These are phyloP conservation scores for Limnephilus auricula DNA, from an alignment of 2,888 invertebrate genomes.

Conservation along the genomic window DNA sequence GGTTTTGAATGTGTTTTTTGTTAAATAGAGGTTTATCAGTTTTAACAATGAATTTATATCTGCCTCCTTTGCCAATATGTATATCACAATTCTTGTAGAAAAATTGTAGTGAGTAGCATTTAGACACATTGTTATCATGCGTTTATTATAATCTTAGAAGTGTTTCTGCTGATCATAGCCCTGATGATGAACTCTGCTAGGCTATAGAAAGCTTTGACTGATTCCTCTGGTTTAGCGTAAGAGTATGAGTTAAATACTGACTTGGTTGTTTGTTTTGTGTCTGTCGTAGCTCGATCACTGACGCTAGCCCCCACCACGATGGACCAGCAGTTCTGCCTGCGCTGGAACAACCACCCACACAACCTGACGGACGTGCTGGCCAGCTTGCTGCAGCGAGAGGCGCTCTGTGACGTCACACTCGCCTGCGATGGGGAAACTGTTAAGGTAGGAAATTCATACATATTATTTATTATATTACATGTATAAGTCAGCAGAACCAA, in stretches of 20 bases:
- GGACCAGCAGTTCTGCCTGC: conserved; percentile 91
- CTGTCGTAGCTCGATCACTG: conserved; percentile 77
- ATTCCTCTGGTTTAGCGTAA: not conserved
- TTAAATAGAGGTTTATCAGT: not conserved
- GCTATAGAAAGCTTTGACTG: not conserved
- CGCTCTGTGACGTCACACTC: conserved; percentile 94
- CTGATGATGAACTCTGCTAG: not conserved
- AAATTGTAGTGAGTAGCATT: not conserved
- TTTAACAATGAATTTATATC: not conserved
- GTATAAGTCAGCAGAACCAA: conserved; percentile 67
- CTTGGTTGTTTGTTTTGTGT: not conserved
- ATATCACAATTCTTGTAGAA: not conserved
- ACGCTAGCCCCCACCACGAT: conserved; percentile 81
- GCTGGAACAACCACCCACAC: conserved; percentile 96
- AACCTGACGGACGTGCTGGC: conserved; percentile 94
- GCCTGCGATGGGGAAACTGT: conserved; percentile 94
- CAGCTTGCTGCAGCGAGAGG: conserved; percentile 91
- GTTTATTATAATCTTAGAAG: not conserved
- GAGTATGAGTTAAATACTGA: not conserved
- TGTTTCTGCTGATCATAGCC: not conserved
- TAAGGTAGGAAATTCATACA: conserved; percentile 77
- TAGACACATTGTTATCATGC: not conserved
- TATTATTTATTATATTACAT: not conserved
- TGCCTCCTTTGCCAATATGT: not conserved
- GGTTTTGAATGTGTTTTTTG: too few relatives aligned